Conservation (phyloP, 2,113 vertebrate species). For the Illadopsis cleaveri region DNA sequence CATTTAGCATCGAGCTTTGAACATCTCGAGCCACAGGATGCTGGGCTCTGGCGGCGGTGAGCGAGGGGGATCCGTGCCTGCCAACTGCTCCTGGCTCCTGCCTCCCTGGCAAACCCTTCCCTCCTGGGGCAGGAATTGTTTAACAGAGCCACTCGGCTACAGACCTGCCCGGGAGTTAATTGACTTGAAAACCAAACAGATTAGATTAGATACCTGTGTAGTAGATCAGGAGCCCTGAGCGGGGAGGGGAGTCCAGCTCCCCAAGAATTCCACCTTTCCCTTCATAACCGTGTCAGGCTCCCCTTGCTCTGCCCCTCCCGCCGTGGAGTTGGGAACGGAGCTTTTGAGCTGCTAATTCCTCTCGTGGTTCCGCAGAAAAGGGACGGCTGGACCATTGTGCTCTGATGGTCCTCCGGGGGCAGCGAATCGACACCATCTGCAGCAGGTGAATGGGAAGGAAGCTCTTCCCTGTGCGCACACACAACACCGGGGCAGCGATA, state of each 20-base stretch:
- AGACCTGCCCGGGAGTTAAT: not conserved
- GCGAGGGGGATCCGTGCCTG: not conserved
- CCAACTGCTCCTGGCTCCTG: not conserved
- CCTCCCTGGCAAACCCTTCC: not conserved
- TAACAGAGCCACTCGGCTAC: not conserved
- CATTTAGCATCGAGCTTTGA: slow-evolving; percentile 6
- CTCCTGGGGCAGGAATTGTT: not conserved
- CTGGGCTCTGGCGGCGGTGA: not conserved
- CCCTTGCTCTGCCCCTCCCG: not conserved
- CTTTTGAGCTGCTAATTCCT: not conserved
- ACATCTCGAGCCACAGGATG: not conserved
- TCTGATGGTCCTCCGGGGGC: not conserved
- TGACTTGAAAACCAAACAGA: not conserved
- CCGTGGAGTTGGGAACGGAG: fast-evolving
- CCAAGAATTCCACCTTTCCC: not conserved
- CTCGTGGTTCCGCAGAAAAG: not conserved
- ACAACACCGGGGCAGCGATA: not conserved
- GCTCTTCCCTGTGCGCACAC: fast-evolving
- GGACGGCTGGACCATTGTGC: not conserved
- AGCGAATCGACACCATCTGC: fast-evolving
- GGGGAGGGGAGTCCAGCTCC: not conserved
- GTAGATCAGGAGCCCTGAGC: not conserved
- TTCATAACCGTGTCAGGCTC: fast-evolving
- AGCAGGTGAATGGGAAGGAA: not conserved
- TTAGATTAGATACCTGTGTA: not conserved